These are phyloP conservation scores for Gasterosteus aculeatus DNA, from an alignment of 2,113 vertebrate genomes.

Conservation along the genomic window DNA sequence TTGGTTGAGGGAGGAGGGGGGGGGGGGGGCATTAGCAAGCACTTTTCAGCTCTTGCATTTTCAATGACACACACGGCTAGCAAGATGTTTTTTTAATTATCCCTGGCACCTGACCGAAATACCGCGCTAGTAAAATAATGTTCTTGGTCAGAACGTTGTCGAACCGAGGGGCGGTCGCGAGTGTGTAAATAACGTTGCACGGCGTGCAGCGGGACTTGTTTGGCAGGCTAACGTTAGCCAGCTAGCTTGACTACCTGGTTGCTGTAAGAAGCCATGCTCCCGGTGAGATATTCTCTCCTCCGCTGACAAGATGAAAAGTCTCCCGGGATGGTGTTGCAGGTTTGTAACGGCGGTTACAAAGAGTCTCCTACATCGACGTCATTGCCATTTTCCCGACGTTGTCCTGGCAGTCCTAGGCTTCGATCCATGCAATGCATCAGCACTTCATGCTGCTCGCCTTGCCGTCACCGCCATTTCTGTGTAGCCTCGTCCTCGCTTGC, in stretches of 20 bases:
- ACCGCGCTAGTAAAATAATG: too few relatives aligned
- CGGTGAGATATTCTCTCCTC: constrained; percentile 77
- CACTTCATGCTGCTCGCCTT: constrained; percentile 79
- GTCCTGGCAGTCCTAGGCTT: constrained; percentile 64
- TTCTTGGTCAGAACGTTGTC: not conserved
- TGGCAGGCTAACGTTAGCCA: constrained; percentile 68
- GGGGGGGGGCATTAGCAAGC: constrained; percentile 74
- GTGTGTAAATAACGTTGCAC: constrained; percentile 13
- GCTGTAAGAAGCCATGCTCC: constrained; percentile 86
- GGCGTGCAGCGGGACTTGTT: constrained; percentile 45
- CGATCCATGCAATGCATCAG: constrained; percentile 70
- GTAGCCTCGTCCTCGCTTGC: constrained; percentile 70
- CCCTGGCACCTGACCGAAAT: not conserved
- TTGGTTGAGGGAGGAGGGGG: too few relatives aligned
- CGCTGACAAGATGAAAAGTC: constrained; percentile 71
- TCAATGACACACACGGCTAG: constrained; percentile 70
- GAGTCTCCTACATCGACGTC: constrained; percentile 69
- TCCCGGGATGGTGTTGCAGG: constrained; percentile 64
- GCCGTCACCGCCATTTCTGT: constrained; percentile 84
- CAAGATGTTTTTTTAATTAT: not conserved
- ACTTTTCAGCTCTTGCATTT: constrained; percentile 63
- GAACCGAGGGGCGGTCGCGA: not conserved
- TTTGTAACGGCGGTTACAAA: constrained; percentile 62
- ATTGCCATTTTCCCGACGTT: constrained; percentile 67
- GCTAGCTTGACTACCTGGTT: constrained; percentile 82